Conservation (phyloP, 1,140 invertebrate genomes). For the Drosophila virilis region DNA sequence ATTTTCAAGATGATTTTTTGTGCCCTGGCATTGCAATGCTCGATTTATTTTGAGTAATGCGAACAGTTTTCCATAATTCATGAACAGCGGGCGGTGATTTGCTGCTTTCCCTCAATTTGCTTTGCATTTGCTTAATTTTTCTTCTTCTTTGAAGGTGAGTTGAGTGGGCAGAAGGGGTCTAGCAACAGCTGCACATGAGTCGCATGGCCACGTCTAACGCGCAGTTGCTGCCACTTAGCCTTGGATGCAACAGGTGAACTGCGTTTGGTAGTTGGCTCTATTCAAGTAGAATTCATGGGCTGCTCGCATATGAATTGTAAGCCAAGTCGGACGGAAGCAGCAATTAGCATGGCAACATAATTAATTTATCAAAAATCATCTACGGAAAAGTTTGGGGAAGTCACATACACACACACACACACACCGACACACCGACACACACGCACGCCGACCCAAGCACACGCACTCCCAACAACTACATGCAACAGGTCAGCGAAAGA, state of each 20-base stretch:
- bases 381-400: constrained; percentile 7
- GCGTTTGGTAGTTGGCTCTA: constrained; percentile 19
- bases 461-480: constrained; percentile 1
- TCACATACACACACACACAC: not conserved
- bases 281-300: constrained; percentile 47
- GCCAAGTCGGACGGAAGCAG: constrained; percentile 30
- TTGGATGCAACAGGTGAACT: constrained; percentile 60
- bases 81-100: constrained; percentile 31
- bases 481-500: constrained; percentile 36
- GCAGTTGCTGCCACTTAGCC: constrained; percentile 30
- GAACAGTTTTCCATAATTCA: constrained; percentile 58
- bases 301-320: constrained; percentile 33
- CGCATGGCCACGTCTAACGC: constrained; percentile 33
- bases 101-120: constrained; percentile 13
- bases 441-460: constrained; percentile 6
- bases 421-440: constrained; percentile 1
- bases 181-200: constrained; percentile 23
- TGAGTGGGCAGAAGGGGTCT: not conserved
- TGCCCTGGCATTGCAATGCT: constrained; percentile 33
- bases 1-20: constrained; percentile 45
- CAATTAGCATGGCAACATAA: constrained; percentile 46
- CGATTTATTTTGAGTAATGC: constrained; percentile 55
- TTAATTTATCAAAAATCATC: constrained; percentile 41
- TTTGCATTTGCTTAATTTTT: constrained; percentile 4
- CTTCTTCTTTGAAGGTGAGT: not conserved